These are phyloP conservation scores for Crypturellus tataupa DNA, from an alignment of 2,797 vertebrate species.

Conservation along the genomic window DNA sequence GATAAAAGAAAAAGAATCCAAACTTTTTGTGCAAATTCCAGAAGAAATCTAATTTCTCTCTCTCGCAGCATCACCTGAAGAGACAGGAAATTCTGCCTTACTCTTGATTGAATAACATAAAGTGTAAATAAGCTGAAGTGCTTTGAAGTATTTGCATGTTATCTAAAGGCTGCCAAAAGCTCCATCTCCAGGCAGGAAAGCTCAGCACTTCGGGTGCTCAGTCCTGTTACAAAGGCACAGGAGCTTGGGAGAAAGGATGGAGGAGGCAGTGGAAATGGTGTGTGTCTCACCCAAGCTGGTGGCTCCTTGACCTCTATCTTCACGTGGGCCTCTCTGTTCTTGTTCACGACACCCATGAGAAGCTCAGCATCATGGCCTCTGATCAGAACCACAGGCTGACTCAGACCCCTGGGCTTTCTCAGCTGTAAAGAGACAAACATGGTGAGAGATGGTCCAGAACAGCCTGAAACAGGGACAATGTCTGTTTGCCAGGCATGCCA, in stretches of 20 bases:
- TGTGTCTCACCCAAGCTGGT: constrained; percentile 87
- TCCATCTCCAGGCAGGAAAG: not conserved
- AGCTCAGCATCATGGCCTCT: constrained; percentile 87
- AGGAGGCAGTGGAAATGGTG: not conserved
- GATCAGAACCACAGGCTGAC: constrained; percentile 92
- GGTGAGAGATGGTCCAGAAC: not conserved
- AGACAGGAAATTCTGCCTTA: not conserved
- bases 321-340: constrained; percentile 93
- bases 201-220: not conserved
- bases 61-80: not conserved
- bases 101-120: not conserved
- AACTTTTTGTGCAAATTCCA: not conserved
- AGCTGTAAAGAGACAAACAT: constrained; percentile 80
- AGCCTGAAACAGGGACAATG: not conserved
- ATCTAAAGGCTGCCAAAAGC: not conserved
- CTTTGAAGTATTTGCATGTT: not conserved
- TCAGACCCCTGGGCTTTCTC: constrained; percentile 86
- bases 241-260: not conserved
- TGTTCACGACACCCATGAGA: constrained; percentile 96
- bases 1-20: not conserved
- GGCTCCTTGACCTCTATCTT: constrained; percentile 91
- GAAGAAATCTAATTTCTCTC: not conserved
- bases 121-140: not conserved
- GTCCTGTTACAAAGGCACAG: not conserved
- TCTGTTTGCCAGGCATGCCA: accelerated